phyloP scores from a whole-genome alignment of 2,113 vertebrate genomes.

The Zapus hudsonius region DNA sequence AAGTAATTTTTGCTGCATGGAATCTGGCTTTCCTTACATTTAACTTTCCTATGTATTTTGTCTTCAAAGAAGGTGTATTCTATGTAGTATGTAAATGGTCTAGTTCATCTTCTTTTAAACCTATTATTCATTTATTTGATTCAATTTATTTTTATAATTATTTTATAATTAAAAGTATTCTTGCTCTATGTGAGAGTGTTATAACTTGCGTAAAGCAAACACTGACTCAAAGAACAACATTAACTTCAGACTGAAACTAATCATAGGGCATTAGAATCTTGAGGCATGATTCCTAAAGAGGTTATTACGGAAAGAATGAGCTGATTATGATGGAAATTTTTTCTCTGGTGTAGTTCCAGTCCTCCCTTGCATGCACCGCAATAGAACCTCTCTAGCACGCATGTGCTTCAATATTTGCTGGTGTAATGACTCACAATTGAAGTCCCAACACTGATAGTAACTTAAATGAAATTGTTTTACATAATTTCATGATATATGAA shows the following conservation, averaged over 20 bases:
- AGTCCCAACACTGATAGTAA: conserved; percentile 65
- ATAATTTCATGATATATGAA: conserved; percentile 78
- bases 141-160: conserved; percentile 83
- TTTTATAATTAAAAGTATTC: conserved; percentile 83
- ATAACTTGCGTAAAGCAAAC: conserved; percentile 77
- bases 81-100: conserved; percentile 72
- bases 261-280: conserved; percentile 75
- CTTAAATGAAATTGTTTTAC: conserved; percentile 78
- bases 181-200: conserved; percentile 49
- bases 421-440: conserved; percentile 65
- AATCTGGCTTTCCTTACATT: conserved; percentile 54
- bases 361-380: conserved; percentile 36
- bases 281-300: conserved; percentile 69
- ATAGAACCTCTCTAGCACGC: conserved; percentile 58
- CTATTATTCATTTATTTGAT: conserved; percentile 77
- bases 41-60: conserved; percentile 70
- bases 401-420: conserved; percentile 67
- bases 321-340: conserved; percentile 80
- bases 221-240: conserved; percentile 79
- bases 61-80: conserved; percentile 65
- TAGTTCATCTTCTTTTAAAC: conserved; percentile 74
- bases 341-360: conserved; percentile 48
- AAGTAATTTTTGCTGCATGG: conserved; percentile 66
- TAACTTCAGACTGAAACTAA: conserved; percentile 79
- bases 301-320: conserved; percentile 79